Base-by-base conservation (phyloP, 1,140 invertebrate species). In the Elymnias hypermnestra region DNA sequence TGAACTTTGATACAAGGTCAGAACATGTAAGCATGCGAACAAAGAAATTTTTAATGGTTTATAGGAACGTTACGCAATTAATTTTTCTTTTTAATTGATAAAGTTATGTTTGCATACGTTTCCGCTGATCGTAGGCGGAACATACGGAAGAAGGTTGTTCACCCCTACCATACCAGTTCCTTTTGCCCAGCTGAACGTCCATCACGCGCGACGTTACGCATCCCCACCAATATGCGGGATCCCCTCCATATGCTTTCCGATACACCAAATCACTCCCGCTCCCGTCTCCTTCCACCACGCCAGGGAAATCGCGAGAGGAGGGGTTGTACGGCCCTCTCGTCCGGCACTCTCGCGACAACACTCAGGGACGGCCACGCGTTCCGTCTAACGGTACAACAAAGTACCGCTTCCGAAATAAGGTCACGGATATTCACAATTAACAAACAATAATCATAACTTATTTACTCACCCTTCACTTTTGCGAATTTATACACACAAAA, bases 81-180 rank as follows among this genome's bases (percentile, higher is more conserved):
- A 31, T 43, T 37, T 33, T 42, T 50, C 41, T 44, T 4, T 62
- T 63, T 59, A 55, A 72, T 67, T 63, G 55, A 63, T 62, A 59
- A 62, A 33, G 53, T 68, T 56, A 48, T 41, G 39, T 59, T 60
- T 60, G 56, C 28, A 22, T 40, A 33, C 25, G 29, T 45, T 51
- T n/a, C n/a, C n/a, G n/a, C n/a, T 60, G 59, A 45, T 71, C 57
- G 69, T 72, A 53, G 66, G 67, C 72, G 73, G 61, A 72, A 39
- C 56, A 44, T 63, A 50, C 37, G 43, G 43, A 56, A 51, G 55
- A 43, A 87, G 81, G 77, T 83, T 79, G 67, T 83, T 84, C 68
- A 84, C 84, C 84, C 84, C 84, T 84, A 83, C 83, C 79, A 76
- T 84, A 83, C 83, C 79, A 76, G 68, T 73, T 75, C 66, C 70